Base-by-base conservation (phyloP, 2,888 invertebrate genomes). In the Germaria angustata region DNA sequence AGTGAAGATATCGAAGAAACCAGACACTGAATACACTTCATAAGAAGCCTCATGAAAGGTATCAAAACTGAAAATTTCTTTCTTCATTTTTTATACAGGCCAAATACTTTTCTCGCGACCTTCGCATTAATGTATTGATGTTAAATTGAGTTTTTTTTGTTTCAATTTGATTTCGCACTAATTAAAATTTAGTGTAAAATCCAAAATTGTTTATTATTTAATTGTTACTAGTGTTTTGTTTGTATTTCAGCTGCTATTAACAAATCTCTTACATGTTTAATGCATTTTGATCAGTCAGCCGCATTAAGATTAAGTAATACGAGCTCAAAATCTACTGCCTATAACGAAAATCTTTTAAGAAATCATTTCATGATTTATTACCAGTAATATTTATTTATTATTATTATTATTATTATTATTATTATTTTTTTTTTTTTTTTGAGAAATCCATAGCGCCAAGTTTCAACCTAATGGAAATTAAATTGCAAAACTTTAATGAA, bases 221-320 rank as follows among this genome's bases (percentile, higher is more conserved):
- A 77, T 65, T 75, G 53, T 55, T 53, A 55, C 28, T 63, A 55
- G 55, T 55, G 28, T 57, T 55, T 39, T 66, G 3, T 55, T 66
- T 75, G n/a, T 36, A 36, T 66, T 73, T 80, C 34, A 59, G 51
- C 51, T 81, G 57, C 66, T 77, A 81, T 81, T 81, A 68, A 69
- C 81, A 81, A 78, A 81, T 81, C 65, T 72, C 66, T 61, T 28
- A 55, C 34, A 73, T 68, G 53, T 77, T 81, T 72, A 77, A 69
- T 78, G 78, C 32, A 65, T 77, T 79, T 41, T 79, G 65, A 79
- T 79, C 72, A 79, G 71, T 79, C 65, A 79, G 79, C 79, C 79
- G 79, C 55, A 79, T 79, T 79, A 79, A 66, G 49, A 72, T 79
- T 72, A 66, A 72, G 79, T 79, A 79, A 79, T 66, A 72, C 41